Conservation (phyloP, 2,113 vertebrate genomes). For the Corydoras maculifer region DNA sequence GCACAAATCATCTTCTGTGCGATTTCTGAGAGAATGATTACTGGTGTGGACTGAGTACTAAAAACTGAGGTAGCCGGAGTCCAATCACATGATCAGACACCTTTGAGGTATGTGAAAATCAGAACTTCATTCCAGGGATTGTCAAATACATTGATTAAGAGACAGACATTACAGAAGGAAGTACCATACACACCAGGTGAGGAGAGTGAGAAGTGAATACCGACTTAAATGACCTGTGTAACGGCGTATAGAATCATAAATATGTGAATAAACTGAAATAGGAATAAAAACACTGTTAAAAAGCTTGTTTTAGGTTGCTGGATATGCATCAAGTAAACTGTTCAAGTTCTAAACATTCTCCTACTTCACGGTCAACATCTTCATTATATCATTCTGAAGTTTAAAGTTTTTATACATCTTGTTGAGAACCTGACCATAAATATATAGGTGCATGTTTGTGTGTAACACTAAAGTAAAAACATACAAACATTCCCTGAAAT, state of each 20-base stretch:
- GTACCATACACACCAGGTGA: neutral
- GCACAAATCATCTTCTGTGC: too few species aligned
- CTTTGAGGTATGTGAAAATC: slow-evolving; percentile 4
- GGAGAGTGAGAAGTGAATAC: neutral
- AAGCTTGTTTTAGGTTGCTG: neutral
- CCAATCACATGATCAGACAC: neutral
- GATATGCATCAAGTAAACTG: slow-evolving; percentile 2
- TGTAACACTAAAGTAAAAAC: slow-evolving; percentile 23
- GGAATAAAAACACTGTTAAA: neutral
- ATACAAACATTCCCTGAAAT: neutral
- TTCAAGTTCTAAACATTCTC: neutral
- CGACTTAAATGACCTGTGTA: neutral
- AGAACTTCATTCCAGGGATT: slow-evolving; percentile 3
- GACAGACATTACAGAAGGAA: slow-evolving; percentile 2
- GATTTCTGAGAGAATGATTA: too few species aligned
- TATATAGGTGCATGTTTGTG: neutral
- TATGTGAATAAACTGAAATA: neutral
- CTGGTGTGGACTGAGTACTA: slow-evolving; percentile 2
- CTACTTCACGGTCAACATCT: neutral
- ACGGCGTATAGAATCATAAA: too few species aligned
- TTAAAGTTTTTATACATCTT: neutral
- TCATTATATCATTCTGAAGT: neutral
- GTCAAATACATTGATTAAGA: slow-evolving; percentile 6
- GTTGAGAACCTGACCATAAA: slow-evolving; percentile 8
- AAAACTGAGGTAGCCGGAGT: neutral